These are phyloP conservation scores for Ciconia nigra DNA, from an alignment of 2,797 vertebrate species.

Conservation along the genomic window DNA sequence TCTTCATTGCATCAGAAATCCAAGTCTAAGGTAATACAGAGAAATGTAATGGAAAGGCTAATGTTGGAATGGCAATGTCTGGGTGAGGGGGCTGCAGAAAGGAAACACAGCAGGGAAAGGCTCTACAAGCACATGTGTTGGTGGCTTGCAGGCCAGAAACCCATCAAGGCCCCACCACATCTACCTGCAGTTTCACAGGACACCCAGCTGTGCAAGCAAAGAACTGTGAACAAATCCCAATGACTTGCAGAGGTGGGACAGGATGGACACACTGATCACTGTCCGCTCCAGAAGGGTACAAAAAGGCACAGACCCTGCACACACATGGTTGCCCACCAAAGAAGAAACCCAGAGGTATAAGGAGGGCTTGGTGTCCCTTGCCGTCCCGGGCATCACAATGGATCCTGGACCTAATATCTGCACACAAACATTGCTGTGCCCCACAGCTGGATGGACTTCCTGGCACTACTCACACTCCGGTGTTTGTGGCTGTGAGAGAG, in stretches of 20 bases:
- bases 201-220: not conserved
- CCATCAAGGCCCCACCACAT: accelerated
- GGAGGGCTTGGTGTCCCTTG: not conserved
- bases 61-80: not conserved
- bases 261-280: no score
- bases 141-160: not conserved
- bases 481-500: not conserved
- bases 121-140: not conserved
- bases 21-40: not conserved
- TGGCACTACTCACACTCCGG: not conserved
- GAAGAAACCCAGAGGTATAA: not conserved
- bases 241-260: not conserved
- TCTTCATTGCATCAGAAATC: not conserved
- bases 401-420: not conserved
- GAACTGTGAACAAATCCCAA: not conserved
- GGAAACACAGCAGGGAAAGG: not conserved
- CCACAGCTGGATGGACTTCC: not conserved
- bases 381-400: not conserved
- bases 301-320: not conserved
- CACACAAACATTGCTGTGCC: not conserved
- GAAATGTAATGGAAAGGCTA: not conserved
- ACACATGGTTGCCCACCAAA: accelerated
- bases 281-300: not conserved
- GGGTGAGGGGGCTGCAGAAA: not conserved
- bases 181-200: not conserved